Percentiles rank a stretch among this genome's conserved stretches.
phyloP scores from a whole-genome alignment of 2,888 invertebrate species.

The Cyrtodaria siliqua region DNA sequence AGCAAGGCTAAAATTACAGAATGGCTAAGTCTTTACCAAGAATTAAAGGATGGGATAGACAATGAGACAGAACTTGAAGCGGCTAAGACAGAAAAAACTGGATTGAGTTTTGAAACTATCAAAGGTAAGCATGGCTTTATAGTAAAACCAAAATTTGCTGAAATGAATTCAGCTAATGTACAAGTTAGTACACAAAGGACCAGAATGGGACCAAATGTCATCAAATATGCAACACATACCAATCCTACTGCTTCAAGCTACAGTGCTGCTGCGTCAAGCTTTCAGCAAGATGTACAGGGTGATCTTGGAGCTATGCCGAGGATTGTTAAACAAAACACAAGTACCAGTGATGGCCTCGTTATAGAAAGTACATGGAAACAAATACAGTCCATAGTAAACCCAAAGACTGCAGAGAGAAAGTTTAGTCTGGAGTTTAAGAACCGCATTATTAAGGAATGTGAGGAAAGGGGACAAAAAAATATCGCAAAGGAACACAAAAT shows the following conservation, averaged over 20 bases:
- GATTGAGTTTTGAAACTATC: constrained; percentile 23
- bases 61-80: neutral
- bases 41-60: neutral
- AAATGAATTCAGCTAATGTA: too few species aligned
- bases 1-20: constrained; percentile 12
- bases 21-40: constrained; percentile 1
- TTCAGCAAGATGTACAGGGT: constrained; percentile 33
- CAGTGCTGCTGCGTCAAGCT: neutral
- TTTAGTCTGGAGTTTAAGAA: constrained; percentile 55
- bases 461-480: constrained; percentile 48
- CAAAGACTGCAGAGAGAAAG: constrained; percentile 34
- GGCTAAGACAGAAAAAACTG: neutral
- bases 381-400: constrained; percentile 50
- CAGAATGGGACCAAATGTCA: constrained; percentile 55
- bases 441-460: constrained; percentile 52
- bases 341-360: constrained; percentile 30
- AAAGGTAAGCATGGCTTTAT: constrained; percentile 27
- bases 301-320: constrained; percentile 61
- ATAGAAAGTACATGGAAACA: constrained; percentile 64
- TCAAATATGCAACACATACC: constrained; percentile 12
- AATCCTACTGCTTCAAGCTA: neutral
- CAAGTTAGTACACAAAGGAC: constrained; percentile 14
- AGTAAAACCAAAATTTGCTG: constrained; percentile 31
- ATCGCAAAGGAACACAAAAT: constrained; percentile 50
- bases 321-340: constrained; percentile 37